Percentiles rank a stretch among this genome's conserved stretches.
Conservation (phyloP, 2,888 invertebrate genomes). For the Trichogramma dendrolimi region DNA sequence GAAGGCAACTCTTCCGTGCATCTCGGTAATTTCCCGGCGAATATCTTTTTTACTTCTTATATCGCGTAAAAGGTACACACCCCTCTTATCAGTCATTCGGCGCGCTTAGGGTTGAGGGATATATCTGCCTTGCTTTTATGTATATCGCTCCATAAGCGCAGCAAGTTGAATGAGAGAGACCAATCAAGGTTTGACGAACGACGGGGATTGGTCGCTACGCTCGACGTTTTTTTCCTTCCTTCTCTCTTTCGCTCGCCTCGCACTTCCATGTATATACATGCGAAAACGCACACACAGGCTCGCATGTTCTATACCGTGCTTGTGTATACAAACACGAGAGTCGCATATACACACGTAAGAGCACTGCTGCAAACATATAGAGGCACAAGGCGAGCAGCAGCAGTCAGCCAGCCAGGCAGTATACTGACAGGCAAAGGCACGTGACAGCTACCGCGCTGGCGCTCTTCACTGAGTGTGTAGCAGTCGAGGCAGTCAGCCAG, state of each 20-base stretch:
- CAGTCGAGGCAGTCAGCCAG: neutral
- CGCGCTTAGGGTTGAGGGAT: neutral
- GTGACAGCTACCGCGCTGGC: slow-evolving; percentile 52
- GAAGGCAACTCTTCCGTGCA: too few species aligned
- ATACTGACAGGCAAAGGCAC: slow-evolving; percentile 40
- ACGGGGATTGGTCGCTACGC: slow-evolving; percentile 51
- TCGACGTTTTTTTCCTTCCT: neutral
- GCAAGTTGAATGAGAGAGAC: slow-evolving; percentile 49
- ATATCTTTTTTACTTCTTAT: too few species aligned
- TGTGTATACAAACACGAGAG: too few species aligned
- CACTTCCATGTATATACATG: too few species aligned
- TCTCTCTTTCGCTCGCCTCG: too few species aligned
- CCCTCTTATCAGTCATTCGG: neutral
- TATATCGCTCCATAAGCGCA: neutral
- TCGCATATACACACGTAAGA: too few species aligned
- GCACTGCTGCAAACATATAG: too few species aligned
- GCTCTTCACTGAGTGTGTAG: slow-evolving; percentile 41
- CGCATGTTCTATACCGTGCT: too few species aligned
- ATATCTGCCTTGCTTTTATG: too few species aligned
- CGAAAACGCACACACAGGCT: too few species aligned
- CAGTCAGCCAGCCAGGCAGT: slow-evolving; percentile 3
- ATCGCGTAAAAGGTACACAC: too few species aligned
- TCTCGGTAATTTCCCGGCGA: too few species aligned
- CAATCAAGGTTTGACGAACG: slow-evolving; percentile 60
- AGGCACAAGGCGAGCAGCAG: slow-evolving; percentile 14